Conservation (phyloP, 2,113 vertebrate genomes). For the Leucopternis melanops region DNA sequence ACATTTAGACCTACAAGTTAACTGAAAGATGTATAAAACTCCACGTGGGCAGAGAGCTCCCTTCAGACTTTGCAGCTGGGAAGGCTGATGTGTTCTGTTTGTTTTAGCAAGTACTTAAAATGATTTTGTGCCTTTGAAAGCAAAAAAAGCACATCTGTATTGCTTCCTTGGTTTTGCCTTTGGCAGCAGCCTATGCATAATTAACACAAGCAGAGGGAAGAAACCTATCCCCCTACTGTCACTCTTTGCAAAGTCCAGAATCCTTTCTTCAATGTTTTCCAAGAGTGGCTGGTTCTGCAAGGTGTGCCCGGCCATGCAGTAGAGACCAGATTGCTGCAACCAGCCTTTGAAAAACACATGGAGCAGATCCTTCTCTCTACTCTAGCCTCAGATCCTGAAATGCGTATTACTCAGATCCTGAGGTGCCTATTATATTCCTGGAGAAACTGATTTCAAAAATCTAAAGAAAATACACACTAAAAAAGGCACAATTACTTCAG, state of each 20-base stretch:
- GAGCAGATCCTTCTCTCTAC: neutral
- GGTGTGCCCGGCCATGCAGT: neutral
- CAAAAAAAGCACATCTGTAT: neutral
- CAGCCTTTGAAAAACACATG: neutral
- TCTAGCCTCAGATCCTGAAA: neutral
- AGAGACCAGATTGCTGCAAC: neutral
- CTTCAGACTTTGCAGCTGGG: neutral
- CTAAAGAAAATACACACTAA: neutral
- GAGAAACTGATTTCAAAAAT: neutral
- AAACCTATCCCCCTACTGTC: too few relatives aligned
- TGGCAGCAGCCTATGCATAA: neutral
- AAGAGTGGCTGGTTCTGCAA: neutral
- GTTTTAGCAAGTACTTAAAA: neutral
- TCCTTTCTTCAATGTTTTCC: neutral
- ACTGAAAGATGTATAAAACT: neutral
- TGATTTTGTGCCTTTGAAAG: neutral
- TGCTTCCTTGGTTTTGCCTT: neutral
- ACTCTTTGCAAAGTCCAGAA: neutral
- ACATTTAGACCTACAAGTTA: neutral
- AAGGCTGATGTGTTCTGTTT: neutral
- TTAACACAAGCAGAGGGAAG: too few relatives aligned
- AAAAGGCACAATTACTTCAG: neutral
- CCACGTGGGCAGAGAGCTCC: neutral
- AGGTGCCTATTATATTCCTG: neutral
- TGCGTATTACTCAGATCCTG: neutral